Evolutionary conservation across 2,797 vertebrate species (phyloP).

Genomic region (Arrhamphus sclerolepis): DNA sequence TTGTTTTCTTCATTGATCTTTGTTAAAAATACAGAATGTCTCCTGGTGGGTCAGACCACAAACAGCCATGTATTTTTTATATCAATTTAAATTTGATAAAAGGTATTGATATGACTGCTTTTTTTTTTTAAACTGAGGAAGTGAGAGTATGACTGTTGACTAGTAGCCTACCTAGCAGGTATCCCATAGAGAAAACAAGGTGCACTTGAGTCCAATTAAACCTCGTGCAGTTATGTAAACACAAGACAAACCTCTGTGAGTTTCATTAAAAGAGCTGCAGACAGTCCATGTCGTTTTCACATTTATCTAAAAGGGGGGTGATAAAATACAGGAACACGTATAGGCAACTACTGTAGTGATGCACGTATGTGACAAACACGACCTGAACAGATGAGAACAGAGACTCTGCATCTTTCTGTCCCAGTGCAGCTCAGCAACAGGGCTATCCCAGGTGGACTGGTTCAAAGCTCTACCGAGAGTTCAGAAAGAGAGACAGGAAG

Average conservation of each 20-base stretch:
- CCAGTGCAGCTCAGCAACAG: background rate
- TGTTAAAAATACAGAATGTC: too few species aligned
- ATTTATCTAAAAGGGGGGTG: slow-evolving; percentile 9
- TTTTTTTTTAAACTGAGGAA: background rate
- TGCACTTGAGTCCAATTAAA: slow-evolving; percentile 45
- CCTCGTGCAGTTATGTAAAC: slow-evolving; percentile 23
- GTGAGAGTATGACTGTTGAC: slow-evolving; percentile 7
- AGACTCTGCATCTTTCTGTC: slow-evolving; percentile 4
- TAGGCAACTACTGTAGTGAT: background rate
- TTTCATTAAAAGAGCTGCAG: background rate
- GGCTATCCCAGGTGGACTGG: background rate
- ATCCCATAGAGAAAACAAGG: slow-evolving; percentile 23
- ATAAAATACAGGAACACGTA: background rate
- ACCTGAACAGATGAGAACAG: background rate
- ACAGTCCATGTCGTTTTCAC: background rate
- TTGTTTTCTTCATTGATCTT: too few species aligned
- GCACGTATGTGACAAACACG: too few species aligned
- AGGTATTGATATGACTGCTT: background rate
- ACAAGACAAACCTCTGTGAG: slow-evolving; percentile 7
- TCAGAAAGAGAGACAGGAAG: background rate
- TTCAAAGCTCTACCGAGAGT: background rate
- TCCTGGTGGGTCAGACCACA: too few species aligned
- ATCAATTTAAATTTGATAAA: too few species aligned
- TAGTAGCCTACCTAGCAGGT: slow-evolving; percentile 1
- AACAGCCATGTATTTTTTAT: too few species aligned